Conservation (phyloP, 35 echinoderm and acorn worm species). For the Heliocidaris erythrogramma region DNA sequence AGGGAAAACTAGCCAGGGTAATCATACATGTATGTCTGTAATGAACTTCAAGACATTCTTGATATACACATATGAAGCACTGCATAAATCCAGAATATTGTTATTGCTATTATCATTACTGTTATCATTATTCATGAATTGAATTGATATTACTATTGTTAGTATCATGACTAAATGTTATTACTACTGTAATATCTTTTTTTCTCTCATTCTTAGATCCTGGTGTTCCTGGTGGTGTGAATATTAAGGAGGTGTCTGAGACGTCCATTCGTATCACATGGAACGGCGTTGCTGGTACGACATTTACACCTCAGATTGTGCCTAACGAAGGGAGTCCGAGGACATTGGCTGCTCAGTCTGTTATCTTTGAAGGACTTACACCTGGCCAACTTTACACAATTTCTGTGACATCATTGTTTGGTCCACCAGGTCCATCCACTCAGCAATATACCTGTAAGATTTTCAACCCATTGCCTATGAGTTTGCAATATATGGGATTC, state of each 20-base stretch:
- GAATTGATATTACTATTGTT: background rate
- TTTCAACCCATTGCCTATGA: too few species aligned
- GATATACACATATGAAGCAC: too few species aligned
- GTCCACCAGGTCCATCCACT: background rate
- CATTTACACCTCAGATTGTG: background rate
- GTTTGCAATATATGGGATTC: too few species aligned
- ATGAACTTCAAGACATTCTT: too few species aligned
- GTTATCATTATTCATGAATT: too few species aligned
- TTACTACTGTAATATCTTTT: background rate
- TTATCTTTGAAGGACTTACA: background rate
- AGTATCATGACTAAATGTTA: background rate
- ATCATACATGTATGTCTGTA: too few species aligned
- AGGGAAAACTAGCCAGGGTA: too few species aligned
- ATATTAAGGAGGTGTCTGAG: constrained; percentile 48
- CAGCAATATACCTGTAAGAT: constrained; percentile 29
- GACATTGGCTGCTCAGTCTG: background rate
- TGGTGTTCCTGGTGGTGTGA: constrained; percentile 59
- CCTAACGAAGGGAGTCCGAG: background rate
- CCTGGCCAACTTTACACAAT: constrained; percentile 30
- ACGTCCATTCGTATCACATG: constrained; percentile 51
- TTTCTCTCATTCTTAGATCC: background rate
- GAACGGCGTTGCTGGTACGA: background rate
- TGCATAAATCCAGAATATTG: too few species aligned
- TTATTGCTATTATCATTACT: too few species aligned
- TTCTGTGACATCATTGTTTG: background rate